Evolutionary conservation across 2,888 invertebrate genomes (phyloP).

Genomic region (Siphlonurus alternatus): DNA sequence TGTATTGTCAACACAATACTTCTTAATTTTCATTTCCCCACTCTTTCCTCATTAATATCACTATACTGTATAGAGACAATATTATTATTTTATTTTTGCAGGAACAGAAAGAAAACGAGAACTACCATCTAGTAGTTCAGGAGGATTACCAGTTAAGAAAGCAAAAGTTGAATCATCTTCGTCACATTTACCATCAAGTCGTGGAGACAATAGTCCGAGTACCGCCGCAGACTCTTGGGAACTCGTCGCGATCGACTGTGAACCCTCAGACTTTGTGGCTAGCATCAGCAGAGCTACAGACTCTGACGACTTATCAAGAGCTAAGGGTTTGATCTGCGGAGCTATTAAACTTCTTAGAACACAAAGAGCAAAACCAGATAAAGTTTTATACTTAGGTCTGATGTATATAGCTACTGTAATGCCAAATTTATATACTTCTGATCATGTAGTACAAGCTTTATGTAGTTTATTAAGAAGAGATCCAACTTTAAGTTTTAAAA

Average conservation of each 20-base stretch:
- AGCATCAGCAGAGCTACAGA: slow-evolving; percentile 58
- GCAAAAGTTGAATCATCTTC: slow-evolving; percentile 30
- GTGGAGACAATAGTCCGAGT: slow-evolving; percentile 24
- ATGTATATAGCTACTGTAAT: slow-evolving; percentile 32
- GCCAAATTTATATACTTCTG: slow-evolving; percentile 23
- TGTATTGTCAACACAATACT: no score
- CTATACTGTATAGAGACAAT: no score
- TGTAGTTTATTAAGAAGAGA: slow-evolving; percentile 70
- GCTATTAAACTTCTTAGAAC: slow-evolving; percentile 66
- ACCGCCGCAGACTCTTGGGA: slow-evolving; percentile 43
- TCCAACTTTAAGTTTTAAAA: slow-evolving; percentile 46
- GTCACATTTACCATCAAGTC: slow-evolving; percentile 19
- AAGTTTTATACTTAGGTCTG: slow-evolving; percentile 56
- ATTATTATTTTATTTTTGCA: no score
- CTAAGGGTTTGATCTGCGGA: slow-evolving; percentile 67
- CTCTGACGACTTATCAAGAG: slow-evolving; percentile 61
- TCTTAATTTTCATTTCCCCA: no score
- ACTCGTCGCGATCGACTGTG: slow-evolving; percentile 58
- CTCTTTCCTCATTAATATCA: no score
- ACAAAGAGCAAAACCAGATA: slow-evolving; percentile 70
- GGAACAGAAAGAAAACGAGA: slow-evolving; percentile 53
- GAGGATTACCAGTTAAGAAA: slow-evolving; percentile 42
- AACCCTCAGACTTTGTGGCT: slow-evolving; percentile 58
- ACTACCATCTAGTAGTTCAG: slow-evolving; percentile 29
- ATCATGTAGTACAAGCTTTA: slow-evolving; percentile 42